Percentiles rank a stretch among this genome's conserved stretches.
phyloP scores from a whole-genome alignment of 2,797 vertebrate genomes.

The Yasuhikotakia modesta region DNA sequence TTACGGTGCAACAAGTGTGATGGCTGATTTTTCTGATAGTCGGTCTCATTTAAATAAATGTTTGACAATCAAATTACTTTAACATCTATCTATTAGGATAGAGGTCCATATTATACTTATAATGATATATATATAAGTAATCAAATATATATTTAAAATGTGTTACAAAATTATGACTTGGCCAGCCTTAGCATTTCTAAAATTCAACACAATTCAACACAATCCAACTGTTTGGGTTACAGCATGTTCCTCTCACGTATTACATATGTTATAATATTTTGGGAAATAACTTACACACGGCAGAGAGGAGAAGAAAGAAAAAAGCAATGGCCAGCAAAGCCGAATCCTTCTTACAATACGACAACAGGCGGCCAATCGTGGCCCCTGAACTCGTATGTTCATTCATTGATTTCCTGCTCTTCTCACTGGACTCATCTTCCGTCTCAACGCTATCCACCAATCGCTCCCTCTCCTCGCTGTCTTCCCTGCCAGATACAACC shows the following conservation, averaged over 20 bases:
- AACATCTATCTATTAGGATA: neutral
- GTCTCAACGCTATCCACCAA: slow-evolving; percentile 63
- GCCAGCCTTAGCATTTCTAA: neutral
- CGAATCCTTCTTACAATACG: slow-evolving; percentile 83
- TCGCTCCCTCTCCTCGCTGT: slow-evolving; percentile 65
- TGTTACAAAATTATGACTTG: neutral
- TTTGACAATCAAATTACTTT: neutral
- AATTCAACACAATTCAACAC: neutral
- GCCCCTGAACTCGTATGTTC: slow-evolving; percentile 77
- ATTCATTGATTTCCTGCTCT: slow-evolving; percentile 36
- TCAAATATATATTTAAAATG: neutral
- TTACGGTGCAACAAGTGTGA: neutral
- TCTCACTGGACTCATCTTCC: slow-evolving; percentile 55
- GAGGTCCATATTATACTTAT: neutral
- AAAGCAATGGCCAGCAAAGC: slow-evolving; percentile 80
- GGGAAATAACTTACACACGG: slow-evolving; percentile 83
- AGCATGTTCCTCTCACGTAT: neutral
- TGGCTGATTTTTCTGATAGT: neutral
- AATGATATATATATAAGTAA: neutral
- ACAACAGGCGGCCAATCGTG: slow-evolving; percentile 86
- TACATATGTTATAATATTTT: neutral
- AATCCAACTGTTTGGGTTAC: too few relatives aligned
- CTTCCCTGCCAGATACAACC: slow-evolving; percentile 17
- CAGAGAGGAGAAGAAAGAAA: slow-evolving; percentile 86
- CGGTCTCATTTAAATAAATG: neutral